Evolutionary conservation across 1,140 invertebrate genomes (phyloP).

Genomic region (Anastrepha ludens): DNA sequence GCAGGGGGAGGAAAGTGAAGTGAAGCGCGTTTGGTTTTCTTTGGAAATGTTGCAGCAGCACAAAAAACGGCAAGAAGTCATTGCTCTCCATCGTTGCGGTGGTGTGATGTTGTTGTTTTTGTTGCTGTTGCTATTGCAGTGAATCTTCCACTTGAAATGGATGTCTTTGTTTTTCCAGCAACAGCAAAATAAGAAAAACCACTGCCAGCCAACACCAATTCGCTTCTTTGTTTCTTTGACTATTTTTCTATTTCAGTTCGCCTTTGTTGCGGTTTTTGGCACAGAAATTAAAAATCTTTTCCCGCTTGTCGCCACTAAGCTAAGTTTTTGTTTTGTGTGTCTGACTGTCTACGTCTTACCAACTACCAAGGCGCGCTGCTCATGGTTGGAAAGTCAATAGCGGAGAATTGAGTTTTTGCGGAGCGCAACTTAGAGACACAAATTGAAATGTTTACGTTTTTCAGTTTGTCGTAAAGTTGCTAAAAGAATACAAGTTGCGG

Average conservation of each 20-base stretch:
- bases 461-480: not conserved
- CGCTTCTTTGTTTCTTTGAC: not conserved
- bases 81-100: not conserved
- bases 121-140: not conserved
- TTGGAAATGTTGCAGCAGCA: not conserved
- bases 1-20: not conserved
- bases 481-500: not conserved
- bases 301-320: not conserved
- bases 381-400: not conserved
- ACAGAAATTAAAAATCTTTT: conserved; percentile 42
- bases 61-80: conserved; percentile 28
- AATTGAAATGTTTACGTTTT: conserved; percentile 25
- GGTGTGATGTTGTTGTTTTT: not conserved
- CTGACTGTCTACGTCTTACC: not conserved
- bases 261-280: conserved; percentile 30
- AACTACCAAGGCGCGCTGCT: not conserved
- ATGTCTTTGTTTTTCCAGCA: not conserved
- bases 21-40: not conserved
- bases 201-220: not conserved
- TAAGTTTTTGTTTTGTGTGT: not conserved
- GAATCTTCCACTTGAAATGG: not conserved
- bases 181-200: conserved; percentile 14
- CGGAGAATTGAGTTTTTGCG: not conserved
- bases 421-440: not conserved
- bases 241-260: not conserved